A percentile compares a stretch with the other conserved stretches of the same genome.
phyloP scores from a whole-genome alignment of 2,888 invertebrate genomes.

The Rhagophthalmus giganteus region DNA sequence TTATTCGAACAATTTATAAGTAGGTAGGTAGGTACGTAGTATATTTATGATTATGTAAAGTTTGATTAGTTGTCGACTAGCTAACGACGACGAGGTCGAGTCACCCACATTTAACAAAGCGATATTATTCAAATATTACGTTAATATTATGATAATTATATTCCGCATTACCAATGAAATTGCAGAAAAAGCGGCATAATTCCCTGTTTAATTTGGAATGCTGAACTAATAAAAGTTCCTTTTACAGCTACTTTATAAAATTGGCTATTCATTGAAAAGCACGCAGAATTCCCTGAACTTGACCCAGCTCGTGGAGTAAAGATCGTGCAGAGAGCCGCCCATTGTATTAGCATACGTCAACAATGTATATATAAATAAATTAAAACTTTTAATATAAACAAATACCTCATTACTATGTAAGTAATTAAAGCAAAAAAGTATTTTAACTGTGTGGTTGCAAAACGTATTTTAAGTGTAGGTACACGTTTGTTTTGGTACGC shows the following conservation, averaged over 20 bases:
- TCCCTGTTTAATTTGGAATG: conserved; percentile 21
- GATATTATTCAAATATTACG: conserved; percentile 26
- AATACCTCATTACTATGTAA: neutral
- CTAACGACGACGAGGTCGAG: too few relatives aligned
- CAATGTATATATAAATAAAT: neutral
- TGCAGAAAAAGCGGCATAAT: conserved; percentile 23
- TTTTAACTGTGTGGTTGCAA: too few relatives aligned
- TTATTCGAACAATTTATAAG: too few relatives aligned
- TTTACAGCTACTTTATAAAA: conserved; percentile 32
- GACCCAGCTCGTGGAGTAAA: conserved; percentile 24
- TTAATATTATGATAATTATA: conserved; percentile 34
- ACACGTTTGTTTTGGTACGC: too few relatives aligned
- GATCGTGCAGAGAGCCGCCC: conserved; percentile 22
- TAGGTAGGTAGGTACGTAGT: too few relatives aligned
- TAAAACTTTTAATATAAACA: conserved; percentile 3
- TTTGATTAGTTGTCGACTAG: too few relatives aligned
- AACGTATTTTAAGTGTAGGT: too few relatives aligned
- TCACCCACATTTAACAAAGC: conserved; percentile 16
- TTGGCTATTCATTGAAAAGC: conserved; percentile 35
- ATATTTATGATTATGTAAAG: too few relatives aligned
- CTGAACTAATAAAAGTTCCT: conserved; percentile 27
- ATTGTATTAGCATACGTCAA: conserved; percentile 27
- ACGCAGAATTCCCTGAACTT: conserved; percentile 32
- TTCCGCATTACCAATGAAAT: conserved; percentile 25
- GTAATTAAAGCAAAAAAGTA: too few relatives aligned